Evolutionary conservation across 92 coral and sea anemone genomes (phyloP).

Genomic region (Epizoanthus ramosus): DNA sequence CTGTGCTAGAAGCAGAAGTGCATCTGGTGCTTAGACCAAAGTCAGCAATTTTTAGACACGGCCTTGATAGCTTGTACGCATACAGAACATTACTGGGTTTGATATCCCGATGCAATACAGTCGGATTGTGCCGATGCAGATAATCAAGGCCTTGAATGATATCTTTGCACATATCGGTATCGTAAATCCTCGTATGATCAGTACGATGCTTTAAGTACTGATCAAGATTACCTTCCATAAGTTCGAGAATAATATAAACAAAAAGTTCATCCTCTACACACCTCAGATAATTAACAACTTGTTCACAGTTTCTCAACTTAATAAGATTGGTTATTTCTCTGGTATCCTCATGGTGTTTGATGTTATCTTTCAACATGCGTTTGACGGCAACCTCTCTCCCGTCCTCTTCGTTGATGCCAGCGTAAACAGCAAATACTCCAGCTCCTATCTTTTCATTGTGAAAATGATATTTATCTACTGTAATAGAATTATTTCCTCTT

Average conservation of each 20-base stretch:
- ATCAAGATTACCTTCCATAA: conserved; percentile 35
- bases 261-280: background rate
- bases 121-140: background rate
- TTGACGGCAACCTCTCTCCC: conserved; percentile 23
- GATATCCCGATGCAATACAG: conserved; percentile 20
- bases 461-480: background rate
- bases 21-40: too few relatives aligned
- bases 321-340: conserved; percentile 3
- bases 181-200: background rate
- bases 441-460: conserved; percentile 4
- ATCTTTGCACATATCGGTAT: background rate
- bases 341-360: background rate
- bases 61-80: too few relatives aligned
- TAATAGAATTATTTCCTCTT: too few relatives aligned
- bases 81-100: conserved; percentile 20
- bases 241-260: conserved; percentile 2
- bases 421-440: conserved; percentile 5
- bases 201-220: background rate
- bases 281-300: background rate
- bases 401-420: conserved; percentile 3
- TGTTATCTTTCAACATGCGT: background rate
- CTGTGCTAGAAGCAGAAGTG: background rate
- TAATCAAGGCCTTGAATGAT: background rate
- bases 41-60: too few relatives aligned
- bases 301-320: conserved; percentile 2